Percentiles rank a stretch among this genome's conserved stretches.
phyloP scores from a whole-genome alignment of 2,113 vertebrate genomes.

The Tragelaphus imberbis region DNA sequence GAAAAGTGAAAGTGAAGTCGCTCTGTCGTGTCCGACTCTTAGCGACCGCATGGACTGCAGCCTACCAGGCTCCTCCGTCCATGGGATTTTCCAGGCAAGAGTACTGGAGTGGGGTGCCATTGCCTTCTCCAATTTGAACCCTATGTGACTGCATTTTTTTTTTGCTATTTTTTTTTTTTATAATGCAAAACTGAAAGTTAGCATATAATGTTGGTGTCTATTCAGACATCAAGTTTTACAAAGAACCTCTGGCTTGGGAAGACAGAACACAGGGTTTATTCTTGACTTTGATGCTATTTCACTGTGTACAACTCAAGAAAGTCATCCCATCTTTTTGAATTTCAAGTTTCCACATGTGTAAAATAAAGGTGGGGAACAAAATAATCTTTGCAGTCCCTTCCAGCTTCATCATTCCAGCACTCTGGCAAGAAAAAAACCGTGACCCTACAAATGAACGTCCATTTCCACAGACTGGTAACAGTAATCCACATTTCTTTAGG shows the following conservation, averaged over 20 bases:
- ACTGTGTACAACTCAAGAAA: background rate
- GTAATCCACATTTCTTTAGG: background rate
- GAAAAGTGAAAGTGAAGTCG: too few species aligned
- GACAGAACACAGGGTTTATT: background rate
- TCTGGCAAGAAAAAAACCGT: background rate
- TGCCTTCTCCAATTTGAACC: background rate
- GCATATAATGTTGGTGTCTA: background rate
- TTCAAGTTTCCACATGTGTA: background rate
- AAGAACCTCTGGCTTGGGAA: background rate
- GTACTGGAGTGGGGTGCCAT: too few species aligned
- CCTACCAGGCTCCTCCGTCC: too few species aligned
- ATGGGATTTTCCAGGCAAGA: too few species aligned
- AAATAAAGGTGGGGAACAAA: background rate
- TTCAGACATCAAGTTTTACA: background rate
- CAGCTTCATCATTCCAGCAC: background rate
- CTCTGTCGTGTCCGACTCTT: too few species aligned
- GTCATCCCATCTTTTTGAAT: background rate
- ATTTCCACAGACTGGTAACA: background rate
- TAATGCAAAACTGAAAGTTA: background rate
- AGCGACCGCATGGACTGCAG: accelerated
- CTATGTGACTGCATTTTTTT: background rate
- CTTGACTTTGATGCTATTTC: background rate
- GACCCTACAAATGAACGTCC: background rate
- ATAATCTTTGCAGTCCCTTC: background rate
- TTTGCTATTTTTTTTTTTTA: background rate